Evolutionary conservation across 2,113 vertebrate species (phyloP).

Genomic region (Morone chrysops): DNA sequence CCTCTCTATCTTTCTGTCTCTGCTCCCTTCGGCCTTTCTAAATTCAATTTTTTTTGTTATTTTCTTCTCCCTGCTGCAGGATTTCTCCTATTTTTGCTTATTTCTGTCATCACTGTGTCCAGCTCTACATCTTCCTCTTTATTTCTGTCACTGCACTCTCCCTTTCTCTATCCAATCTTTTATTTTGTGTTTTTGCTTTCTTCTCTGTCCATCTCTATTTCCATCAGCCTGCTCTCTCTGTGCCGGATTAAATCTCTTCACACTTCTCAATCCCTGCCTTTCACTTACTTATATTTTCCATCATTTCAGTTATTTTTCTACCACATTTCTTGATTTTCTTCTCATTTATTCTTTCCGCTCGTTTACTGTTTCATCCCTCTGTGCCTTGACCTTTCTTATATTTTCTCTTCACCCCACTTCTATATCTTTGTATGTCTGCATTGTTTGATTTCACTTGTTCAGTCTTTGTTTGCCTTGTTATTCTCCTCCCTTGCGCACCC

Average conservation of each 20-base stretch:
- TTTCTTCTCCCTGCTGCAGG: constrained; percentile 3
- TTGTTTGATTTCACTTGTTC: constrained; percentile 16
- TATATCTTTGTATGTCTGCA: neutral
- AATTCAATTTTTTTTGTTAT: neutral
- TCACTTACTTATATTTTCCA: neutral
- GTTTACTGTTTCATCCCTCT: neutral
- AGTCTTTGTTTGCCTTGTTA: neutral
- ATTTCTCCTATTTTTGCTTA: neutral
- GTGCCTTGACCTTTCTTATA: neutral
- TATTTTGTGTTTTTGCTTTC: neutral
- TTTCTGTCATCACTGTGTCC: neutral
- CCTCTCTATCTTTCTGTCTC: neutral
- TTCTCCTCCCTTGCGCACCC: neutral
- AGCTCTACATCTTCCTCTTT: neutral
- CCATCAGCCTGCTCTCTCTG: neutral
- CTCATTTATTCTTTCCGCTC: constrained; percentile 1
- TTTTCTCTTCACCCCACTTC: neutral
- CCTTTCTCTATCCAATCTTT: neutral
- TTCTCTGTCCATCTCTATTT: constrained; percentile 16
- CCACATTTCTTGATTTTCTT: neutral
- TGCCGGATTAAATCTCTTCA: neutral
- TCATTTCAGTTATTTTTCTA: neutral
- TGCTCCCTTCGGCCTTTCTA: neutral
- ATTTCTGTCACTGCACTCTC: neutral
- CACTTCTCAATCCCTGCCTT: neutral